Conservation (phyloP, 2,888 invertebrate genomes). For the Pterobdella sp. region DNA sequence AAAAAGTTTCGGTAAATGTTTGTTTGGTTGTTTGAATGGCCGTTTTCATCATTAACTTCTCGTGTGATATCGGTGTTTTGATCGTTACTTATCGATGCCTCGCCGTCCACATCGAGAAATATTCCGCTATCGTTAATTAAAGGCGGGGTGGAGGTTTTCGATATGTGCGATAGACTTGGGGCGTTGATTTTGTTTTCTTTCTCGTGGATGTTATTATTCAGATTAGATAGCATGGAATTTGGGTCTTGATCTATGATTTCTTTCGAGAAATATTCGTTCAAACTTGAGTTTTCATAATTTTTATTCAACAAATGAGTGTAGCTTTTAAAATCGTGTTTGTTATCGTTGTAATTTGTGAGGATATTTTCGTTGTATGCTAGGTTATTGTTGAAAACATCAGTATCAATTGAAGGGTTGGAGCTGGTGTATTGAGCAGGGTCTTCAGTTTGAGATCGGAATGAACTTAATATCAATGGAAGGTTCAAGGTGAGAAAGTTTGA, state of each 20-base stretch:
- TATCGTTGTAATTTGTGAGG: background rate
- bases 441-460: background rate
- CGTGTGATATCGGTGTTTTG: background rate
- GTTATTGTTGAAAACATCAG: background rate
- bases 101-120: background rate
- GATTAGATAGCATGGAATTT: too few relatives aligned
- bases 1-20: background rate
- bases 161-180: too few relatives aligned
- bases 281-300: too few relatives aligned
- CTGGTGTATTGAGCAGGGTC: background rate
- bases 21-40: background rate
- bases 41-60: background rate
- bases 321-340: background rate
- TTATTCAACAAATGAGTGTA: too few relatives aligned
- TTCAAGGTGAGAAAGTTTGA: too few relatives aligned
- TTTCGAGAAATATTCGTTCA: too few relatives aligned
- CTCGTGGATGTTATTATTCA: background rate
- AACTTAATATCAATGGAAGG: background rate
- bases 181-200: background rate
- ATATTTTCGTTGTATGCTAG: background rate
- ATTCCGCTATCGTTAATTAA: slow-evolving; percentile 2
- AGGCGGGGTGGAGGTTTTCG: background rate
- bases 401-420: background rate
- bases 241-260: too few relatives aligned
- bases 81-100: background rate